These are phyloP conservation scores for Leptinotarsa texana DNA, from an alignment of 1,140 invertebrate species.

Conservation along the genomic window DNA sequence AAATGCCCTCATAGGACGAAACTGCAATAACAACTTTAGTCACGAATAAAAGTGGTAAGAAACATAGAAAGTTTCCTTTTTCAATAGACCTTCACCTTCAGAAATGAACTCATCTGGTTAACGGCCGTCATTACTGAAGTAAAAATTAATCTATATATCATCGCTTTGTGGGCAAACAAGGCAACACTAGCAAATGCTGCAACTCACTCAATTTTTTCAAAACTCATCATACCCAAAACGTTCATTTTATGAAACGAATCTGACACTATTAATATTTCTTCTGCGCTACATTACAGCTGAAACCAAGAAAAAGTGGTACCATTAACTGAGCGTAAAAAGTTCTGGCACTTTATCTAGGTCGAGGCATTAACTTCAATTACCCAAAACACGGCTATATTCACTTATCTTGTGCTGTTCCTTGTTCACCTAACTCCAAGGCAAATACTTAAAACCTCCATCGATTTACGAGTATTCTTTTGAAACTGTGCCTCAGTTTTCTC, in stretches of 20 bases:
- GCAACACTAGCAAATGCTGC: too few species aligned
- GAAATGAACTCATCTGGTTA: too few species aligned
- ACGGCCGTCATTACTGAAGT: too few species aligned
- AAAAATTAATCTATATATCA: too few species aligned
- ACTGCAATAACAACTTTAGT: too few species aligned
- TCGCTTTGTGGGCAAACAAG: too few species aligned
- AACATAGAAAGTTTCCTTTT: too few species aligned
- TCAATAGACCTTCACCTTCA: too few species aligned
- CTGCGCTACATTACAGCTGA: background rate
- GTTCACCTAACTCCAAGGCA: background rate
- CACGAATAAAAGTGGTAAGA: too few species aligned
- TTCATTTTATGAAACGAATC: background rate
- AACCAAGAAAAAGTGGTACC: slow-evolving; percentile 2
- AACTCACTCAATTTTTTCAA: background rate
- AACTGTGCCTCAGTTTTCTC: background rate
- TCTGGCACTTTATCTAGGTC: slow-evolving; percentile 2
- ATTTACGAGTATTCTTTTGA: background rate
- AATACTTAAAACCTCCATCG: background rate
- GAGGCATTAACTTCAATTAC: slow-evolving; percentile 3
- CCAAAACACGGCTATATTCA: background rate
- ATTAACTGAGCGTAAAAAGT: slow-evolving; percentile 1
- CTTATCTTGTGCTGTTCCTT: slow-evolving; percentile 2
- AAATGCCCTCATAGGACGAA: too few species aligned
- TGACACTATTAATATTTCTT: slow-evolving; percentile 1
- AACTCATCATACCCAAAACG: background rate